Conservation (phyloP, 2,888 invertebrate genomes). For the Hydropsyche betteni region DNA sequence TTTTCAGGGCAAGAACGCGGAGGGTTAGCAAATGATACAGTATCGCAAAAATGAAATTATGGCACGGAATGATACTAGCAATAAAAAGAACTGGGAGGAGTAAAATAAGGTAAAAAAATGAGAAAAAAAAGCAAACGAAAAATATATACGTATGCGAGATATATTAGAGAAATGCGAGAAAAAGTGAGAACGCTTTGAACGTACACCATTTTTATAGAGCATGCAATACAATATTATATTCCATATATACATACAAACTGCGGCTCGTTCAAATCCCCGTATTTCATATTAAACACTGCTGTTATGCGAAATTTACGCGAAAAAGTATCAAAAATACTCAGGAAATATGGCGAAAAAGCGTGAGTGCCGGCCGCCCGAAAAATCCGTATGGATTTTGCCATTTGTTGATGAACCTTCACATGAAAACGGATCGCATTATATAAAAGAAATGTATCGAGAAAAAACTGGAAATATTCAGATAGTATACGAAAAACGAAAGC, state of each 20-base stretch:
- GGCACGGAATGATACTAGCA: slow-evolving; percentile 19
- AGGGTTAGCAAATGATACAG: slow-evolving; percentile 6
- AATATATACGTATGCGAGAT: background rate
- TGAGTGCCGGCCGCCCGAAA: background rate
- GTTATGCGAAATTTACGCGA: slow-evolving; percentile 34
- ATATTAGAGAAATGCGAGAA: background rate
- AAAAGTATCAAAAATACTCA: slow-evolving; percentile 6
- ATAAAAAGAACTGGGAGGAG: background rate
- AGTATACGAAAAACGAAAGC: too few relatives aligned
- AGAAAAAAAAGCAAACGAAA: background rate
- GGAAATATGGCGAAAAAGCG: slow-evolving; percentile 3
- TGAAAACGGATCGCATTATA: too few relatives aligned
- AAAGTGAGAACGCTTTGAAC: background rate
- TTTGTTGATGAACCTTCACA: background rate
- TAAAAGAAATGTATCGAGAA: too few relatives aligned
- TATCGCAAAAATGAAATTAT: slow-evolving; percentile 16
- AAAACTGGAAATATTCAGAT: too few relatives aligned
- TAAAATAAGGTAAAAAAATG: background rate
- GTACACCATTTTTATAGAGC: background rate
- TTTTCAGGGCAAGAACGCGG: background rate
- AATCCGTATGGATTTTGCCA: background rate
- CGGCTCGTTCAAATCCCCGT: slow-evolving; percentile 27
- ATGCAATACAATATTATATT: background rate
- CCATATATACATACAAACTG: background rate
- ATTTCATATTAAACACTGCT: slow-evolving; percentile 36